Conservation (phyloP, 2,888 invertebrate species). For the Diploptera punctata region DNA sequence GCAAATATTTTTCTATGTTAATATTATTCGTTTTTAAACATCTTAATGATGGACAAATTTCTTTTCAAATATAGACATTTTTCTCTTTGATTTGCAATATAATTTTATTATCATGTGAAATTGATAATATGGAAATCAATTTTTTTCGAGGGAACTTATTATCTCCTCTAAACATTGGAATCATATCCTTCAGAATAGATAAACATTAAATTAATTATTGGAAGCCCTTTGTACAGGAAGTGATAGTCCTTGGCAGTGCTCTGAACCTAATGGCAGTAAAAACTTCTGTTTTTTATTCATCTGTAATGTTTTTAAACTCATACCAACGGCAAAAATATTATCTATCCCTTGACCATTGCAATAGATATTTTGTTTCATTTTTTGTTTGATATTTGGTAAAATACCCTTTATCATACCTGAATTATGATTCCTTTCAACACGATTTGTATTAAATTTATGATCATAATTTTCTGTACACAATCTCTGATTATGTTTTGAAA, state of each 20-base stretch:
- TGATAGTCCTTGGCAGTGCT: conserved; percentile 7
- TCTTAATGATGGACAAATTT: too few relatives aligned
- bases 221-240: neutral
- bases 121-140: too few relatives aligned
- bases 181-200: too few relatives aligned
- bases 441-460: neutral
- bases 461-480: conserved; percentile 1
- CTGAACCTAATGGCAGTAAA: conserved; percentile 30
- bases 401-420: neutral
- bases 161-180: too few relatives aligned
- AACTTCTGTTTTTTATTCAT: conserved; percentile 22
- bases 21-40: too few relatives aligned
- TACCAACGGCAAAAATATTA: conserved; percentile 37
- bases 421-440: neutral
- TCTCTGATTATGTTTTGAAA: conserved; percentile 16
- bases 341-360: conserved; percentile 12
- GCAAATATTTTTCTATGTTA: too few relatives aligned
- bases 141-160: too few relatives aligned
- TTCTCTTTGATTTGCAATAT: too few relatives aligned
- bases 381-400: conserved; percentile 35
- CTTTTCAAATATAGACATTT: too few relatives aligned
- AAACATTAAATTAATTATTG: too few relatives aligned
- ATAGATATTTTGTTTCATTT: neutral
- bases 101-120: too few relatives aligned
- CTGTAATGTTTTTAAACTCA: conserved; percentile 34